Base-by-base conservation (phyloP, 1,140 invertebrate species). In the Pogonus chalceus region DNA sequence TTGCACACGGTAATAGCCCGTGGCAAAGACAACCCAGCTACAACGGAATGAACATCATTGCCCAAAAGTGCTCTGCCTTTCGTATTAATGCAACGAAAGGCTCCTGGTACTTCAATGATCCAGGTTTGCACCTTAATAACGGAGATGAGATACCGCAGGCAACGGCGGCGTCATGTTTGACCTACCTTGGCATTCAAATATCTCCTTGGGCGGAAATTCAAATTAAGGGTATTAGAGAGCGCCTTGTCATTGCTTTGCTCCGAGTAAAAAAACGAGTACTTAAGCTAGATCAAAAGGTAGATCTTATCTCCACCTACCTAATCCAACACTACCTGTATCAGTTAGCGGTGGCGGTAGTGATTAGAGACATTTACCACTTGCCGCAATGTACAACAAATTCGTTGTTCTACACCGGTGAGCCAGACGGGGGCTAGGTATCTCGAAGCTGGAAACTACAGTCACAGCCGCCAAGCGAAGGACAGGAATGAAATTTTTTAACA, bases 401-500 rank as follows among this genome's bases (percentile, higher is more conserved):
- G 12, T 51, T 65, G 18, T 12, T 65, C 0, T 61, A 64, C 49
- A 54, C 51, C 51, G 46, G 56, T 12, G 58, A 57, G 60, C 47
- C 47, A 57, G 59, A 62, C 54, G 61, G 63, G 12, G 63, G 63
- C 53, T 65, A 56, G 61, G 62, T 22, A 31, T 63, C 10, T 31
- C 51, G 16, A 49, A 35, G 31, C 31, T 63, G 20, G 55, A 61
- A 23, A 52, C 52, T 23, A 23, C 56, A 2, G 35, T 48, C 16
- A 24, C 49, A 23, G n/a, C 43, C 14, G 16, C 35, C 2, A 49
- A 51, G 22, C 23, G 58, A 12, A 58, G 35, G 35, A 21, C 49
- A 23, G 58, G 59, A 14, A 14, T 23, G 4, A 21, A 37, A 20
- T 57, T 55, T 39, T 1, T 56, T 2, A 1, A 52, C 9, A 39